A percentile compares a stretch with the other conserved stretches of the same genome.
These are phyloP conservation scores for Coelopa frigida DNA, from an alignment of 1,140 invertebrate genomes.

Conservation along the genomic window DNA sequence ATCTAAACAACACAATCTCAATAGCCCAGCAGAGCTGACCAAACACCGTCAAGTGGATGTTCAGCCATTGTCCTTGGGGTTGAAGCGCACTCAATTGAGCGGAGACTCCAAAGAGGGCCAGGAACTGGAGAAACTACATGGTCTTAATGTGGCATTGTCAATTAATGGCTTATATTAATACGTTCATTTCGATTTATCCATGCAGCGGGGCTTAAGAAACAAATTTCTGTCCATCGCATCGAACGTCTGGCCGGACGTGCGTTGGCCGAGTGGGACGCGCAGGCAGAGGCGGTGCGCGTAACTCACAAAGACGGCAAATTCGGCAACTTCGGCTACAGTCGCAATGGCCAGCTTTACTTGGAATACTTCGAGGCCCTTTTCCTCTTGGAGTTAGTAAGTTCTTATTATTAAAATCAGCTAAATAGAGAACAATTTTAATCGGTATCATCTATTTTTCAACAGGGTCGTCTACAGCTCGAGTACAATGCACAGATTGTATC, in stretches of 20 bases:
- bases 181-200: background rate
- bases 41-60: slow-evolving; percentile 19
- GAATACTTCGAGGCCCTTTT: slow-evolving; percentile 37
- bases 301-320: slow-evolving; percentile 38
- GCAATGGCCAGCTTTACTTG: slow-evolving; percentile 23
- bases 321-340: slow-evolving; percentile 28
- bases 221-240: slow-evolving; percentile 26
- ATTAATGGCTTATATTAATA: background rate
- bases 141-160: slow-evolving; percentile 6
- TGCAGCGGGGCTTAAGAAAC: slow-evolving; percentile 20
- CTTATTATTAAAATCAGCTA: background rate
- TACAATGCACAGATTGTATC: slow-evolving; percentile 23
- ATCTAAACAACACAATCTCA: no score
- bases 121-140: slow-evolving; percentile 17
- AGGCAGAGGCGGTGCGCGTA: slow-evolving; percentile 29
- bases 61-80: slow-evolving; percentile 13
- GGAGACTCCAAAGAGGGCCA: slow-evolving; percentile 4
- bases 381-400: slow-evolving; percentile 30
- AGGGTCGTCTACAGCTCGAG: slow-evolving; percentile 36
- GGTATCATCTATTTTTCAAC: background rate
- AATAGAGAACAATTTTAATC: background rate
- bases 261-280: slow-evolving; percentile 23
- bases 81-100: slow-evolving; percentile 21
- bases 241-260: slow-evolving; percentile 29
- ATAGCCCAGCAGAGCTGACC: slow-evolving; percentile 23